These are phyloP conservation scores for Musca domestica DNA, from an alignment of 1,140 invertebrate species.

Conservation along the genomic window DNA sequence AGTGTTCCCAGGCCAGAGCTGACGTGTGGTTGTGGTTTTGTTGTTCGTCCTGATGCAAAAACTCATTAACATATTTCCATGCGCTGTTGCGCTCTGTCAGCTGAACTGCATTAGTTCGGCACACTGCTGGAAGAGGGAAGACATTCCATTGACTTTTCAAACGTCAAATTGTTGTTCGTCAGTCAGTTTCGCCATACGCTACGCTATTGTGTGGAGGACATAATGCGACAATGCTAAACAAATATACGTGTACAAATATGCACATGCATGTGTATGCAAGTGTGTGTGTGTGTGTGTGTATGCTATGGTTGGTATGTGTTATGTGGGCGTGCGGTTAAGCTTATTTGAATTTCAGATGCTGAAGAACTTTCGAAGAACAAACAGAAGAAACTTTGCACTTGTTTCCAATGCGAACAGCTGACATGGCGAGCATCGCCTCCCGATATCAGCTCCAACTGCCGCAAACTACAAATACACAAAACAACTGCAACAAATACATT, in stretches of 20 bases:
- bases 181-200: background rate
- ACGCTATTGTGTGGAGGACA: background rate
- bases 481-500: no score
- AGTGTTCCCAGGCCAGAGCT: no score
- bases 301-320: background rate
- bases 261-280: background rate
- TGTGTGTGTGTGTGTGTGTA: background rate
- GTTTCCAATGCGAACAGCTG: no score
- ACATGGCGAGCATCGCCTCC: no score
- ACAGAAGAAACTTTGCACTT: no score
- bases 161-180: background rate
- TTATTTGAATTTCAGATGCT: conserved; percentile 14
- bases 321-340: conserved; percentile 3
- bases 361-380: no score
- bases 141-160: conserved; percentile 14
- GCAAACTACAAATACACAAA: no score
- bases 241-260: background rate
- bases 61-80: conserved; percentile 20
- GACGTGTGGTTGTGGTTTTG: no score
- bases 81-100: conserved; percentile 13
- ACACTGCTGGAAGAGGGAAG: no score
- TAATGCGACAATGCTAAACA: background rate
- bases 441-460: no score
- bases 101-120: conserved; percentile 12
- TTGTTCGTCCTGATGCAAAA: conserved; percentile 4